Evolutionary conservation across 1,140 invertebrate genomes (phyloP).

Genomic region (Wiebesia pumilae): DNA sequence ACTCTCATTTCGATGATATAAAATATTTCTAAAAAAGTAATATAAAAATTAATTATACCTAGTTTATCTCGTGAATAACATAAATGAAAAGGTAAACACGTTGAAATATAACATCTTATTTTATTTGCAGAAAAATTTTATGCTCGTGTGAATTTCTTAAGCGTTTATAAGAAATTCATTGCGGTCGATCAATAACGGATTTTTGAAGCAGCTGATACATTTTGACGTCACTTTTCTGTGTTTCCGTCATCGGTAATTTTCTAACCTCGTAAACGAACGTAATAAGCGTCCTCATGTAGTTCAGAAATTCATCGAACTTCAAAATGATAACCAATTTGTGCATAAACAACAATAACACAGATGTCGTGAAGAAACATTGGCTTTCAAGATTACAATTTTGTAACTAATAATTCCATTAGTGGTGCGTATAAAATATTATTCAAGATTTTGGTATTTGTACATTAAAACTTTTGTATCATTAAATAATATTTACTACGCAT

Average conservation of each 20-base stretch:
- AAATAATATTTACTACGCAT: constrained; percentile 21
- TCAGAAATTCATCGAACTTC: background rate
- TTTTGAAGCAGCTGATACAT: constrained; percentile 23
- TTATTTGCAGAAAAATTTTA: background rate
- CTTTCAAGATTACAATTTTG: background rate
- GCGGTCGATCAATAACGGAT: background rate
- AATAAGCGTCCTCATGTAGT: constrained; percentile 30
- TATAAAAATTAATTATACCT: too few relatives aligned
- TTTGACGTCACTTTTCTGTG: constrained; percentile 18
- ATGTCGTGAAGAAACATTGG: constrained; percentile 33
- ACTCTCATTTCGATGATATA: background rate
- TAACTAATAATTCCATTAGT: constrained; percentile 1
- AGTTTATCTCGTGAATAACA: too few relatives aligned
- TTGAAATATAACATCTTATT: too few relatives aligned
- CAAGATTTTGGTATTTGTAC: background rate
- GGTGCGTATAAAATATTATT: background rate
- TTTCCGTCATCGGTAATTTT: constrained; percentile 14
- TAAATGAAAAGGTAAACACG: too few relatives aligned
- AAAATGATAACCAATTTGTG: background rate
- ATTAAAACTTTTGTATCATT: constrained; percentile 13
- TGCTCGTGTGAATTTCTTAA: background rate
- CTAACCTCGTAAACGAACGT: constrained; percentile 38
- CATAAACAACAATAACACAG: background rate
- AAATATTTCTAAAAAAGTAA: too few relatives aligned
- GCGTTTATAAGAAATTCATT: background rate